These are phyloP conservation scores for Bostrychus sinensis DNA, from an alignment of 2,113 vertebrate species.

Conservation along the genomic window DNA sequence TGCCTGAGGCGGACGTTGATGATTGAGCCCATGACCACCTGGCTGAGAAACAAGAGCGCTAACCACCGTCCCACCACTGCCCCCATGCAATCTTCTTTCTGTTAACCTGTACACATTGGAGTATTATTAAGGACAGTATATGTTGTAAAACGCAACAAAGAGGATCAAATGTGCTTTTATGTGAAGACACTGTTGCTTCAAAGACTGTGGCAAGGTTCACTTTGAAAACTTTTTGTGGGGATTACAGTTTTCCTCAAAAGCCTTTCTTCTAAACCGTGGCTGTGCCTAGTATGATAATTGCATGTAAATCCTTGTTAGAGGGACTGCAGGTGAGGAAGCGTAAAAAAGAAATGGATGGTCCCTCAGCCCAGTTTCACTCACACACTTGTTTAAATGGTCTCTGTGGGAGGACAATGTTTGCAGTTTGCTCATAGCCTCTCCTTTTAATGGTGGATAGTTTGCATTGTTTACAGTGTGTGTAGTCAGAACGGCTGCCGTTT, in stretches of 20 bases:
- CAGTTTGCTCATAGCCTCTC: not conserved
- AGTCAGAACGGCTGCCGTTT: not conserved
- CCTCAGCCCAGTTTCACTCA: not conserved
- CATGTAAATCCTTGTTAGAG: constrained; percentile 46
- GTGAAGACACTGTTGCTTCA: not conserved
- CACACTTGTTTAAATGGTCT: constrained; percentile 25
- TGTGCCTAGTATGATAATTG: constrained; percentile 20
- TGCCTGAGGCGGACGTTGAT: too few relatives aligned
- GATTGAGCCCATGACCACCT: too few relatives aligned
- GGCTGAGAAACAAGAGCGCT: too few relatives aligned
- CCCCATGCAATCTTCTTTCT: too few relatives aligned
- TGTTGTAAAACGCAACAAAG: not conserved
- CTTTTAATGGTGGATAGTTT: constrained; percentile 12
- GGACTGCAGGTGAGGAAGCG: constrained; percentile 36
- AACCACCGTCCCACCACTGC: too few relatives aligned
- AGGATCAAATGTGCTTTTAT: not conserved
- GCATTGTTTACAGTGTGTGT: not conserved
- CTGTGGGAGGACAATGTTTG: constrained; percentile 19
- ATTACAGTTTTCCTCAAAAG: constrained; percentile 40
- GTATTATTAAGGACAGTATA: too few relatives aligned
- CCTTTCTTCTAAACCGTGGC: constrained; percentile 19
- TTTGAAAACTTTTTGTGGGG: constrained; percentile 22
- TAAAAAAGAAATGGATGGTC: constrained; percentile 11
- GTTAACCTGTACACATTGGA: too few relatives aligned
- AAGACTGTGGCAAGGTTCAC: constrained; percentile 14